phyloP scores from a whole-genome alignment of 2,888 invertebrate genomes.

The Tipula unca region DNA sequence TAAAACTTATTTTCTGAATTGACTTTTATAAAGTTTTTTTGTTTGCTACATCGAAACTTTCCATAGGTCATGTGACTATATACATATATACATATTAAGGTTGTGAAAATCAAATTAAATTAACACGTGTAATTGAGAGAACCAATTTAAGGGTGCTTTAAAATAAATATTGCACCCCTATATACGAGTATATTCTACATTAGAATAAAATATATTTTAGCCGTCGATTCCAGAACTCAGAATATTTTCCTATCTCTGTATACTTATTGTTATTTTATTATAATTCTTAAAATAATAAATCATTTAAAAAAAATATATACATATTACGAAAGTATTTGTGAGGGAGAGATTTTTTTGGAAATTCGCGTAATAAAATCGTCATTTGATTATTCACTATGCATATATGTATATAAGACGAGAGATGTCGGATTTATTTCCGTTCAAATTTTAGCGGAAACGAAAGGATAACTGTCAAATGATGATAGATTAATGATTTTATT shows the following conservation, averaged over 20 bases:
- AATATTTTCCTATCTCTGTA: neutral
- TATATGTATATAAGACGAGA: neutral
- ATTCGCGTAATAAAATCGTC: neutral
- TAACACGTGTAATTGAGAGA: neutral
- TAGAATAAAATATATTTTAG: neutral
- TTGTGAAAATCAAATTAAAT: neutral
- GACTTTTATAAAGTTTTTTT: neutral
- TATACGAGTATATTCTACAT: too few species aligned
- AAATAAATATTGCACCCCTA: neutral
- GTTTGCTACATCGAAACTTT: neutral
- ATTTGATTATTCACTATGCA: neutral
- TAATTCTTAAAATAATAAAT: neutral
- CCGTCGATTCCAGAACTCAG: neutral
- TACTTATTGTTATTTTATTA: neutral
- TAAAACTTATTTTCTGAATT: neutral
- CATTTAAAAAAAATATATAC: neutral
- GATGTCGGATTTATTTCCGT: neutral
- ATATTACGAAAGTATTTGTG: neutral
- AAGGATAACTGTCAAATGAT: neutral
- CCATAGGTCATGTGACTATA: neutral
- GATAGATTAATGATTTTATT: neutral
- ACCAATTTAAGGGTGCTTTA: neutral
- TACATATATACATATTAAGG: neutral
- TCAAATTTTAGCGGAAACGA: neutral
- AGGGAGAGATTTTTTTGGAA: neutral